phyloP scores from a whole-genome alignment of 2,888 invertebrate species.

The Ophion obscuratus region DNA sequence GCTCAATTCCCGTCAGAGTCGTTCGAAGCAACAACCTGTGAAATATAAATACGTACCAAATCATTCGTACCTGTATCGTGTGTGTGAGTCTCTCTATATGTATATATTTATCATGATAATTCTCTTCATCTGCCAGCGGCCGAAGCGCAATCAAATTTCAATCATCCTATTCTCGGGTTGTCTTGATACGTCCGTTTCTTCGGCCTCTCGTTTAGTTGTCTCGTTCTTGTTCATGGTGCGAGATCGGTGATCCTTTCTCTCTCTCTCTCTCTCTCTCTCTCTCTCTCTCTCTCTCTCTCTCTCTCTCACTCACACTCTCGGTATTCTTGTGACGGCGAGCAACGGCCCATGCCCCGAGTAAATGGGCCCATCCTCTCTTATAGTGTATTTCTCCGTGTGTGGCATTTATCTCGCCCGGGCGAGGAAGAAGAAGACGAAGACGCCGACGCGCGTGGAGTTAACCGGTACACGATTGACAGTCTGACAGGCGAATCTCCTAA shows the following conservation, averaged over 20 bases:
- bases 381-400: slow-evolving; percentile 46
- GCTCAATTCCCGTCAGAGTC: slow-evolving; percentile 26
- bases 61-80: slow-evolving; percentile 18
- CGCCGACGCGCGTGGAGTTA: slow-evolving; percentile 77
- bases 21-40: slow-evolving; percentile 17
- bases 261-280: slow-evolving; percentile 13
- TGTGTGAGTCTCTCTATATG: slow-evolving; percentile 12
- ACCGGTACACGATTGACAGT: slow-evolving; percentile 77
- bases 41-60: slow-evolving; percentile 19
- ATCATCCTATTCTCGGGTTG: slow-evolving; percentile 65
- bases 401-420: slow-evolving; percentile 65
- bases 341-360: slow-evolving; percentile 11
- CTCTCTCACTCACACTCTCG: slow-evolving; percentile 17
- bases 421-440: slow-evolving; percentile 69
- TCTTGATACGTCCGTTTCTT: slow-evolving; percentile 55
- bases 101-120: slow-evolving; percentile 51
- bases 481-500: slow-evolving; percentile 80
- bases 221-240: slow-evolving; percentile 53
- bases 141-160: slow-evolving; percentile 64
- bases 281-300: slow-evolving; percentile 18
- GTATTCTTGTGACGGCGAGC: slow-evolving; percentile 1
- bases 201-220: slow-evolving; percentile 57
- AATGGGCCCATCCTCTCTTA: slow-evolving; percentile 50
- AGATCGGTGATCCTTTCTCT: slow-evolving; percentile 33
- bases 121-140: slow-evolving; percentile 57